Percentiles rank a stretch among this genome's conserved stretches.
These are phyloP conservation scores for Zosterops lateralis DNA, from an alignment of 2,113 vertebrate species.

Conservation along the genomic window DNA sequence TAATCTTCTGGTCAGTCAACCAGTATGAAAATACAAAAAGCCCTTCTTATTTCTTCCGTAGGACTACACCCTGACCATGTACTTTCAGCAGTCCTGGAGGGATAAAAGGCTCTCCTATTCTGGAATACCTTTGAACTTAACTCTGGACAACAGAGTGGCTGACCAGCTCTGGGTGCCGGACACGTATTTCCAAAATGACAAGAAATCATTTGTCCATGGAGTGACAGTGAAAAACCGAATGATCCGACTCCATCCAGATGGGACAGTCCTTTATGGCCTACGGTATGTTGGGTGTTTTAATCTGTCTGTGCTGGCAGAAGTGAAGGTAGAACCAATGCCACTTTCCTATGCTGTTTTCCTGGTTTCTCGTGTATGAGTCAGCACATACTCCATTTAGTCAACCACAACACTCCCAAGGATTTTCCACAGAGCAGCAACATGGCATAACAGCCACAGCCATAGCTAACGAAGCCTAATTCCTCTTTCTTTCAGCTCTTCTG, in stretches of 20 bases:
- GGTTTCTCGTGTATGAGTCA: background rate
- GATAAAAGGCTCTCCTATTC: slow-evolving; percentile 94
- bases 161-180: slow-evolving; percentile 93
- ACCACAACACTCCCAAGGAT: background rate
- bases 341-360: background rate
- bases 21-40: background rate
- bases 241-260: slow-evolving; percentile 92
- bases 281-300: slow-evolving; percentile 70
- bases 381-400: background rate
- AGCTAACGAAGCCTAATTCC: background rate
- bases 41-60: slow-evolving; percentile 55
- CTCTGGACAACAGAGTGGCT: slow-evolving; percentile 90
- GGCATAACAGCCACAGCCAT: background rate
- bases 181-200: slow-evolving; percentile 93
- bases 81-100: slow-evolving; percentile 94
- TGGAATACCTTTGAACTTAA: slow-evolving; percentile 91
- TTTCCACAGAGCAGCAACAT: background rate
- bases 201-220: slow-evolving; percentile 92
- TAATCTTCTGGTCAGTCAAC: background rate
- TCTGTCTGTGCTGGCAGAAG: background rate
- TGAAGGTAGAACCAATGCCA: background rate
- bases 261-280: slow-evolving; percentile 90
- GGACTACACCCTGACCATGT: slow-evolving; percentile 96
- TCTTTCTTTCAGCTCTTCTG: background rate
- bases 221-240: slow-evolving; percentile 94